These are phyloP conservation scores for Artibeus lituratus DNA, from an alignment of 2,797 vertebrate species.

Conservation along the genomic window DNA sequence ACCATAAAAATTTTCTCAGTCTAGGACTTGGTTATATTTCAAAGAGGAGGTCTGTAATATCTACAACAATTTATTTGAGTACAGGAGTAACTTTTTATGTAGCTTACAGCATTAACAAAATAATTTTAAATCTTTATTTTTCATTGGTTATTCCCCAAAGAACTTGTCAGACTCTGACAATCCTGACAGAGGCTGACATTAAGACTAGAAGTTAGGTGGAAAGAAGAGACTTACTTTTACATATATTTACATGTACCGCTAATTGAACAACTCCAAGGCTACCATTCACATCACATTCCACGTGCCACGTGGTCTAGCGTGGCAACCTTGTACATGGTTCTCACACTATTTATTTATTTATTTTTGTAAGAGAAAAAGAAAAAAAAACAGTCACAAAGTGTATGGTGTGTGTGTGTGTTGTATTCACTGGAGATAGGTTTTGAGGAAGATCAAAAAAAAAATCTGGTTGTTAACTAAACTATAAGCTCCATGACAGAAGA, in stretches of 20 bases:
- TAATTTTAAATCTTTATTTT: constrained; percentile 27
- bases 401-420: neutral
- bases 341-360: neutral
- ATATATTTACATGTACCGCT: neutral
- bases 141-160: neutral
- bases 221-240: neutral
- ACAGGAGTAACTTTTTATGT: neutral
- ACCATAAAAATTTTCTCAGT: neutral
- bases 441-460: neutral
- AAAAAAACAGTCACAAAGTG: neutral
- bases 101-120: neutral
- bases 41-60: neutral
- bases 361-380: neutral
- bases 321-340: neutral
- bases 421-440: neutral
- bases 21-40: neutral
- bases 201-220: neutral
- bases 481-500: neutral
- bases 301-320: neutral
- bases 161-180: neutral
- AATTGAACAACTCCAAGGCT: neutral
- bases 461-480: neutral
- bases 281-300: neutral
- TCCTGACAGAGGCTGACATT: neutral
- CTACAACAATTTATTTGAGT: neutral